A percentile compares a stretch with the other conserved stretches of the same genome.
phyloP scores from a whole-genome alignment of 2,888 invertebrate species.

The Campoplex capitator region DNA sequence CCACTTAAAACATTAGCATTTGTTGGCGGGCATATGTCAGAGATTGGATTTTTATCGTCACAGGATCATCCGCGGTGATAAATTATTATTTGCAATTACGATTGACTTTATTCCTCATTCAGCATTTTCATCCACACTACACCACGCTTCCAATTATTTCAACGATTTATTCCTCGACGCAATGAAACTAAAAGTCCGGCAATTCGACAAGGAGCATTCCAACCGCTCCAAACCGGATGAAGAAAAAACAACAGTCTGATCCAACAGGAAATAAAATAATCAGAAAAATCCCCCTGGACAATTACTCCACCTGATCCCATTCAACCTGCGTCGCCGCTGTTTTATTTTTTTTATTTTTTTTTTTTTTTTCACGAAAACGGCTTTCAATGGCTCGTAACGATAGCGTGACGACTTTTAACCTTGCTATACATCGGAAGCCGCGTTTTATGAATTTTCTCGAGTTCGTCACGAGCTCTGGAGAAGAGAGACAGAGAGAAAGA shows the following conservation, averaged over 20 bases:
- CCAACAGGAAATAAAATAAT: background rate
- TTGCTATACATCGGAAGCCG: conserved; percentile 6
- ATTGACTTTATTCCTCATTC: no score
- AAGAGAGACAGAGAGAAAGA: background rate
- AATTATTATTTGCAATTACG: background rate
- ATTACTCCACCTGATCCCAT: background rate
- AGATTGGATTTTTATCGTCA: background rate
- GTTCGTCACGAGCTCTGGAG: conserved; percentile 20
- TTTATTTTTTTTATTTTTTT: background rate
- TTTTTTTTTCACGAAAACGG: background rate
- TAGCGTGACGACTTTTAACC: conserved; percentile 44
- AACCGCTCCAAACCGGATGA: background rate
- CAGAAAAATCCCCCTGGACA: background rate
- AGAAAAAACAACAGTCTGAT: background rate
- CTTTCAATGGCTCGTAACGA: conserved; percentile 32
- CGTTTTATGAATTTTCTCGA: conserved; percentile 51
- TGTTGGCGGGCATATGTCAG: background rate
- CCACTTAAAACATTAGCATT: background rate
- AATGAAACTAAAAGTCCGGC: no score
- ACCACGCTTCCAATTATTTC: background rate
- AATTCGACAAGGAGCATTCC: no score
- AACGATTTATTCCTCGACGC: background rate
- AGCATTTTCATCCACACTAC: background rate
- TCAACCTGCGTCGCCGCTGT: background rate
- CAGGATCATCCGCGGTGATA: background rate